Evolutionary conservation across 2,113 vertebrate species (phyloP).

Genomic region (Onychorhynchus coronatus): DNA sequence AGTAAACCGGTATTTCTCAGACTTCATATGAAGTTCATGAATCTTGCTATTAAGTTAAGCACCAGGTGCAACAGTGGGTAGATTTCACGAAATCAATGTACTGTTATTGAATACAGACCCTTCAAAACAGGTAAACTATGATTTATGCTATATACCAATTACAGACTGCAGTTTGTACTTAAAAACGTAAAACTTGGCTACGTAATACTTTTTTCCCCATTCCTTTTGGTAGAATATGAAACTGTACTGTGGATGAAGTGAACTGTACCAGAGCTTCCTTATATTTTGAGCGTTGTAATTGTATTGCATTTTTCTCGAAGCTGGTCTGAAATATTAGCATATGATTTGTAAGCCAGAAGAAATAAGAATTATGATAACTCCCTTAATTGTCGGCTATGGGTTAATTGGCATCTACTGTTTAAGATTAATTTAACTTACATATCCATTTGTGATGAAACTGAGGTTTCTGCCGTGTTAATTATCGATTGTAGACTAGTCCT

Average conservation of each 20-base stretch:
- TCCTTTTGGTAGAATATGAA: background rate
- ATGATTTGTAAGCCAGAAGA: background rate
- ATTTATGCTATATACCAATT: background rate
- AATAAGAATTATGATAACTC: background rate
- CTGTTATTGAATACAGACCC: background rate
- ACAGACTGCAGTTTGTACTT: background rate
- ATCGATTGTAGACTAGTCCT: background rate
- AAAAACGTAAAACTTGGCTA: background rate
- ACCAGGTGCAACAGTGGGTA: background rate
- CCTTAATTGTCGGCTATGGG: background rate
- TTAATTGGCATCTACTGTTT: background rate
- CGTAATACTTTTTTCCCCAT: fast-evolving
- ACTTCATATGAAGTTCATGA: background rate
- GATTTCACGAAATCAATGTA: background rate
- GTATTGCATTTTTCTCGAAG: background rate
- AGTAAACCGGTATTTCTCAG: background rate
- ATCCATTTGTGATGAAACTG: background rate
- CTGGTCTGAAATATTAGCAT: background rate
- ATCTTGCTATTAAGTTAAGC: background rate
- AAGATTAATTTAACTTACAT: background rate
- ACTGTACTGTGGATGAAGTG: background rate
- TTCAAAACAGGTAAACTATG: background rate
- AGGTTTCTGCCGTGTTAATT: background rate
- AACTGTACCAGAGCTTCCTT: background rate
- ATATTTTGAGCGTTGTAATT: background rate